phyloP scores from a whole-genome alignment of 64 coral and sea anemone genomes.

The Pocillopora damicornis region DNA sequence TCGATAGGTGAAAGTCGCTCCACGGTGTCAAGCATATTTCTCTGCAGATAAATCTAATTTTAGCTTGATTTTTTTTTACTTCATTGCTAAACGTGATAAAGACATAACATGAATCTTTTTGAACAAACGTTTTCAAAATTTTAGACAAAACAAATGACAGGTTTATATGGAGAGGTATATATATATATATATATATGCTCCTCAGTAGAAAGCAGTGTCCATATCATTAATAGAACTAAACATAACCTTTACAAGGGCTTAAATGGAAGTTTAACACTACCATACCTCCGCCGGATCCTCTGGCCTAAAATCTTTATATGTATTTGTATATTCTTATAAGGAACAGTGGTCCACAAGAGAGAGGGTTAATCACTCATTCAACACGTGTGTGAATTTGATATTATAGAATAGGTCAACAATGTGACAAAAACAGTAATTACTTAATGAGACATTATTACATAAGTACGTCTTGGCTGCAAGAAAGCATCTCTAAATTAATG shows the following conservation, averaged over 20 bases:
- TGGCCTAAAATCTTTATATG: background rate
- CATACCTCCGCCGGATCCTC: slow-evolving; percentile 2
- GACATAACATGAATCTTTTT: no score
- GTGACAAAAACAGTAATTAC: slow-evolving; percentile 24
- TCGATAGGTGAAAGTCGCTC: no score
- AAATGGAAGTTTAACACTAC: background rate
- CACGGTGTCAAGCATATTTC: no score
- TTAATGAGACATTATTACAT: slow-evolving; percentile 3
- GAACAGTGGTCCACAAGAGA: background rate
- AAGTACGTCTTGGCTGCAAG: background rate
- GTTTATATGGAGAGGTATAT: no score
- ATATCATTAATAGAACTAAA: no score
- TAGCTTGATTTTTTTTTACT: no score
- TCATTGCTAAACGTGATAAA: no score
- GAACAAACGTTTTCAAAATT: no score
- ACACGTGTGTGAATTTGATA: slow-evolving; percentile 20
- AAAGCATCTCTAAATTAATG: background rate
- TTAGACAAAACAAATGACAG: slow-evolving; percentile 3
- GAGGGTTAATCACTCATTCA: background rate
- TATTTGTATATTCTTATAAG: background rate
- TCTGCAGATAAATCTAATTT: no score
- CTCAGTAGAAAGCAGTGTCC: no score
- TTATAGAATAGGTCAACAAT: slow-evolving; percentile 42
- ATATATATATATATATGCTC: no score
- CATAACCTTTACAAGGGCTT: no score